These are phyloP conservation scores for Donacobius atricapilla DNA, from an alignment of 2,113 vertebrate species.

Conservation along the genomic window DNA sequence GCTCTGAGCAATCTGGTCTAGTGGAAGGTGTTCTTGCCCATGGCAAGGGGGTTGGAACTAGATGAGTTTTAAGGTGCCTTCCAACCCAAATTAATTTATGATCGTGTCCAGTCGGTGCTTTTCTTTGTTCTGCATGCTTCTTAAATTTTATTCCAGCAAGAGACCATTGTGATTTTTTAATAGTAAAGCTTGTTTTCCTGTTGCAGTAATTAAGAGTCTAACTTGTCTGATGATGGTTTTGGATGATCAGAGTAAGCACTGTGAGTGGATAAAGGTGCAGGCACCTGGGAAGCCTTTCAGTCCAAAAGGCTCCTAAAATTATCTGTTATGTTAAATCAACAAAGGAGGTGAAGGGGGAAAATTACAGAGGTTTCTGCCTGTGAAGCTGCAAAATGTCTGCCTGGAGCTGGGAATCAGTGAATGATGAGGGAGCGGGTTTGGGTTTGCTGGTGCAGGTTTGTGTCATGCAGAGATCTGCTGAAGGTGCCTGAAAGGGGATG, in stretches of 20 bases:
- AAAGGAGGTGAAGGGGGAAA: not conserved
- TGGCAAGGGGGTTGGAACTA: not conserved
- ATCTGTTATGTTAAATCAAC: not conserved
- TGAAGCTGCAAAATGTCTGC: not conserved
- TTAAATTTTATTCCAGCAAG: not conserved
- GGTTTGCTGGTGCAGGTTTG: accelerated
- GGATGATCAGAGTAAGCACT: not conserved
- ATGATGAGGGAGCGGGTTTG: accelerated
- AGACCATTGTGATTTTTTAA: not conserved
- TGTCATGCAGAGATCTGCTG: not conserved
- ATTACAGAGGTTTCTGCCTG: not conserved
- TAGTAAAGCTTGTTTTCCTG: not conserved
- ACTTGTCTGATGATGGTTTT: not conserved
- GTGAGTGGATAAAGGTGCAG: not conserved
- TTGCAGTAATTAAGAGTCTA: not conserved
- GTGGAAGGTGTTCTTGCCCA: not conserved
- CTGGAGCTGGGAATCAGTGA: not conserved
- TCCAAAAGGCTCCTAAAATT: not conserved
- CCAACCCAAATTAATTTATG: not conserved
- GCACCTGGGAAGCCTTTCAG: not conserved
- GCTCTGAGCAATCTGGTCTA: not conserved
- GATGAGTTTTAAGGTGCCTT: not conserved
- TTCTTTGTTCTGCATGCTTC: not conserved
- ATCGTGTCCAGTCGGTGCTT: not conserved
- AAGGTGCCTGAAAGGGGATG: not conserved